These are phyloP conservation scores for Huso huso DNA, from an alignment of 2,797 vertebrate species.

Conservation along the genomic window DNA sequence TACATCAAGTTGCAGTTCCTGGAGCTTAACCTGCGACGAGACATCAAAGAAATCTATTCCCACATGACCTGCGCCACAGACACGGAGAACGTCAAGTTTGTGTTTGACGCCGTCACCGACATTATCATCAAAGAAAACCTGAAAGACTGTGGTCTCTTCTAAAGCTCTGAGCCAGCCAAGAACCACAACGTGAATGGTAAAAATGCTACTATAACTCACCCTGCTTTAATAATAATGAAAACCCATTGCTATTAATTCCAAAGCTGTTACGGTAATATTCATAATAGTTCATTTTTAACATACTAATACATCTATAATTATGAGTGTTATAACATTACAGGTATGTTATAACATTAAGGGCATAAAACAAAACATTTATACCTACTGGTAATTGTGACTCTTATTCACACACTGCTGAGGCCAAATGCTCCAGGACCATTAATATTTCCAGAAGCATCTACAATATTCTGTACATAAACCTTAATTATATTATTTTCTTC, in stretches of 20 bases:
- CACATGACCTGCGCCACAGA: slow-evolving; percentile 98
- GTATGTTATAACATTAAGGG: no score
- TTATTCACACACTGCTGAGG: no score
- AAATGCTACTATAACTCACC: slow-evolving; percentile 1
- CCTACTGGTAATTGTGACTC: no score
- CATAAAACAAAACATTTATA: no score
- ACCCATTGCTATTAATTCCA: no score
- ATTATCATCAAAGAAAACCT: slow-evolving; percentile 99
- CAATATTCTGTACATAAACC: background rate
- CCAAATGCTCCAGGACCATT: no score
- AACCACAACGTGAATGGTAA: slow-evolving; percentile 25
- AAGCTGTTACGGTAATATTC: no score
- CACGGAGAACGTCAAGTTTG: slow-evolving; percentile 97
- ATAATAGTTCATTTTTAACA: no score
- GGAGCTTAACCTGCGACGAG: slow-evolving; percentile 84
- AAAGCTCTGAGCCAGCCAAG: slow-evolving; percentile 31
- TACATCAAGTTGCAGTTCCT: slow-evolving; percentile 97
- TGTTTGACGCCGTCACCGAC: slow-evolving; percentile 95
- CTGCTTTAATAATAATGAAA: no score
- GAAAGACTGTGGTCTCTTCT: slow-evolving; percentile 96
- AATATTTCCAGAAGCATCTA: no score
- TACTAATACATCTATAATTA: no score
- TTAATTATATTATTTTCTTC: background rate
- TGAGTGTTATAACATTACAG: no score
- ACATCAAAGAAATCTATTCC: slow-evolving; percentile 93